phyloP scores from a whole-genome alignment of 30 jellyfish, hydroid and myxozoan genomes.

The Sanderia malayensis region DNA sequence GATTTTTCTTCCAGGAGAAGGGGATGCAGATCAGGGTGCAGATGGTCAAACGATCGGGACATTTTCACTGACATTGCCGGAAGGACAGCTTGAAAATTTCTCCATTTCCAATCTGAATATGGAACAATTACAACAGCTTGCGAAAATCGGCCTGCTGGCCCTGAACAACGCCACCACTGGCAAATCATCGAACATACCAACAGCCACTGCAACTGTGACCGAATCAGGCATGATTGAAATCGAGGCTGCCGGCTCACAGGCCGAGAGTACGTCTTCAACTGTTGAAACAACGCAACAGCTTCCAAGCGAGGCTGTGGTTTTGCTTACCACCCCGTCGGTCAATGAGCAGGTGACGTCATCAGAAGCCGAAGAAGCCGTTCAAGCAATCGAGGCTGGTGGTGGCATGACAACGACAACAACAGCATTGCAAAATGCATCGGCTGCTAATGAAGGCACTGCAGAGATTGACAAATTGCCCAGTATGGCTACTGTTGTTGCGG shows the following conservation, averaged over 20 bases:
- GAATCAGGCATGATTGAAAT: conserved; percentile 53
- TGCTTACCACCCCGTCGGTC: conserved; percentile 55
- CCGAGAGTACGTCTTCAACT: conserved; percentile 62
- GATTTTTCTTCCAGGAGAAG: conserved; percentile 9
- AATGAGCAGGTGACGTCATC: conserved; percentile 63
- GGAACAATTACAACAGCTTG: conserved; percentile 94
- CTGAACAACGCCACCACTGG: conserved; percentile 86
- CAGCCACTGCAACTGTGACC: conserved; percentile 69
- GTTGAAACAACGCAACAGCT: conserved; percentile 51
- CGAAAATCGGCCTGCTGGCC: conserved; percentile 90
- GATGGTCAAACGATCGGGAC: conserved; percentile 69
- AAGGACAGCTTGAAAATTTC: conserved; percentile 84
- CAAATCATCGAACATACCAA: conserved; percentile 37
- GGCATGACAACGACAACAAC: conserved; percentile 42
- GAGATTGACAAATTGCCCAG: conserved; percentile 32
- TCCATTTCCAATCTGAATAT: conserved; percentile 84
- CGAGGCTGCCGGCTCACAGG: conserved; percentile 59
- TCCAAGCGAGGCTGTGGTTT: conserved; percentile 59
- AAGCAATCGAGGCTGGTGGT: conserved; percentile 52
- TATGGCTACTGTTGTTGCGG: conserved; percentile 29
- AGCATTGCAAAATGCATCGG: conserved; percentile 43
- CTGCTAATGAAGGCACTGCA: conserved; percentile 18
- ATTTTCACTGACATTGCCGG: conserved; percentile 79
- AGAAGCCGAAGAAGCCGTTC: conserved; percentile 63
- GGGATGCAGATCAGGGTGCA: conserved; percentile 43